phyloP scores from a whole-genome alignment of 2,797 vertebrate genomes.

The Schizopygopsis pylzovi region DNA sequence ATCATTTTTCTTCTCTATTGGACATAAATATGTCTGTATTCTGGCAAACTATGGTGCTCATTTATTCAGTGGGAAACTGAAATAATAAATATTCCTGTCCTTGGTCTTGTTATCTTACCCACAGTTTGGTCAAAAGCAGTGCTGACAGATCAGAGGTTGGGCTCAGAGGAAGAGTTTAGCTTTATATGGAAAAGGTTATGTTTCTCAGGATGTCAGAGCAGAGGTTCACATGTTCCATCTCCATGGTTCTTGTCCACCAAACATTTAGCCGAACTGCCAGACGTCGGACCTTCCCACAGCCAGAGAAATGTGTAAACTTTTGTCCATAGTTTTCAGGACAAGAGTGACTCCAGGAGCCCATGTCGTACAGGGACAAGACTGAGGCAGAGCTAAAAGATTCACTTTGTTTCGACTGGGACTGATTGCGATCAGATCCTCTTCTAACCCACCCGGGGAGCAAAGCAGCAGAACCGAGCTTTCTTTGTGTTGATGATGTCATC shows the following conservation, averaged over 20 bases:
- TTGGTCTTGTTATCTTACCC: constrained; percentile 50
- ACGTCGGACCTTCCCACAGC: constrained; percentile 3
- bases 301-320: constrained; percentile 1
- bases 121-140: constrained; percentile 48
- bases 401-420: constrained; percentile 42
- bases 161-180: constrained; percentile 43
- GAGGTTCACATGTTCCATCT: constrained; percentile 4
- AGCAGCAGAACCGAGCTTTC: constrained; percentile 46
- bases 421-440: constrained; percentile 46
- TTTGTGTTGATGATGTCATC: constrained; percentile 40
- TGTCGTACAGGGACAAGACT: background rate
- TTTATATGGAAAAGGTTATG: constrained; percentile 54
- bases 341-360: background rate
- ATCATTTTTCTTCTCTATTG: background rate
- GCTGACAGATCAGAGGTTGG: constrained; percentile 52
- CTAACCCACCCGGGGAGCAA: constrained; percentile 23
- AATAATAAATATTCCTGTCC: constrained; percentile 20
- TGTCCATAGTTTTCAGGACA: background rate
- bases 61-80: constrained; percentile 25
- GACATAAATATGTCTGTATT: constrained; percentile 24
- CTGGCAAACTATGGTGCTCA: background rate
- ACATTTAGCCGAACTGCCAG: constrained; percentile 7
- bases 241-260: constrained; percentile 2
- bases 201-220: constrained; percentile 30
- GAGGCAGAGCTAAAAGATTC: constrained; percentile 32